Evolutionary conservation across 2,113 vertebrate species (phyloP).

Genomic region (Anseranas semipalmata): DNA sequence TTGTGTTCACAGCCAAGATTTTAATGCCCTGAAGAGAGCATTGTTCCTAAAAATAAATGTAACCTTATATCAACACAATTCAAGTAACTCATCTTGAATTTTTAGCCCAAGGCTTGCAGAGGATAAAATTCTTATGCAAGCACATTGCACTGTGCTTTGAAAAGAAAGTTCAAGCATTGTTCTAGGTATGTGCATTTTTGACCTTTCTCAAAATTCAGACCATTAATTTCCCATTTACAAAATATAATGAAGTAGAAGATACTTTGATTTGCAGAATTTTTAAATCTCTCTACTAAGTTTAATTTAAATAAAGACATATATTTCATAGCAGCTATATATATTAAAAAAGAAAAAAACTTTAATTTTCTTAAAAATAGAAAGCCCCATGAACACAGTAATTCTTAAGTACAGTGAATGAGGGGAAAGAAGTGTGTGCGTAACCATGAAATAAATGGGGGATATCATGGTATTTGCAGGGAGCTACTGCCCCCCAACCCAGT

Average conservation of each 20-base stretch:
- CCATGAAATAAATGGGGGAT: background rate
- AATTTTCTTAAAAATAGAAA: background rate
- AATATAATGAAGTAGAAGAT: background rate
- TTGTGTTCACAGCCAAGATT: constrained; percentile 43
- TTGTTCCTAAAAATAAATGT: constrained; percentile 40
- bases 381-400: background rate
- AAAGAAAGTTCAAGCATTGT: background rate
- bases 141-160: background rate
- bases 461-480: background rate
- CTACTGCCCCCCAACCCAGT: background rate
- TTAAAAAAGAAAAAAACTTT: background rate
- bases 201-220: background rate
- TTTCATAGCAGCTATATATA: background rate
- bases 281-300: background rate
- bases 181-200: background rate
- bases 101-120: background rate
- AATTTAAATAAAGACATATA: background rate
- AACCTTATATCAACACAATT: constrained; percentile 34
- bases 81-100: constrained; percentile 16
- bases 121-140: background rate
- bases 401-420: background rate
- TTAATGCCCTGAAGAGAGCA: background rate
- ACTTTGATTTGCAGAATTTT: background rate
- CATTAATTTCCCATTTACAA: background rate
- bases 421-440: background rate